A percentile compares a stretch with the other conserved stretches of the same genome.
Evolutionary conservation across 2,113 vertebrate genomes (phyloP).

Genomic region (Cepphus grylle): DNA sequence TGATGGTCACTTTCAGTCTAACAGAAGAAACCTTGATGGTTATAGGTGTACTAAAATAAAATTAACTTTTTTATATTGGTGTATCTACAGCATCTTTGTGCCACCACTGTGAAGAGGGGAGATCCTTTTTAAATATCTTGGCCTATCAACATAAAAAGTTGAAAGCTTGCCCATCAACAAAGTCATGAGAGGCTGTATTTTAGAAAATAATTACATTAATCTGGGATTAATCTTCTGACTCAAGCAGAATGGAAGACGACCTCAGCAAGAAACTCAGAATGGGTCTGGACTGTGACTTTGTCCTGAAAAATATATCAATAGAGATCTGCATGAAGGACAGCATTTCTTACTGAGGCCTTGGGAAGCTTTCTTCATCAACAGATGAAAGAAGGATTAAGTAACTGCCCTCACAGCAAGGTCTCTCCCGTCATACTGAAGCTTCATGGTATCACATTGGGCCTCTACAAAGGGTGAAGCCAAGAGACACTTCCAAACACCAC

Average conservation of each 20-base stretch:
- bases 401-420: neutral
- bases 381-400: neutral
- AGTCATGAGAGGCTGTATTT: neutral
- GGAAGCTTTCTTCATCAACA: neutral
- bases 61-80: neutral
- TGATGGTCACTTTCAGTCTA: neutral
- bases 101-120: neutral
- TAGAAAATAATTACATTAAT: neutral
- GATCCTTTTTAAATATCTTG: neutral
- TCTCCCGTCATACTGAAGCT: neutral
- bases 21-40: neutral
- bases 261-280: neutral
- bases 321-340: neutral
- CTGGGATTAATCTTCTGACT: neutral
- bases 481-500: neutral
- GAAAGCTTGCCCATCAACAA: neutral
- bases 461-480: neutral
- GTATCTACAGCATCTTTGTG: neutral
- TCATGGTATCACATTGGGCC: neutral
- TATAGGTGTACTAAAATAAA: neutral
- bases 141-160: neutral
- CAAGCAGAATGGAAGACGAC: neutral
- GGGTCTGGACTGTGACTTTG: neutral
- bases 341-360: neutral
- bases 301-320: neutral